Conservation (phyloP, 1,140 invertebrate genomes). For the Caerostris darwini region DNA sequence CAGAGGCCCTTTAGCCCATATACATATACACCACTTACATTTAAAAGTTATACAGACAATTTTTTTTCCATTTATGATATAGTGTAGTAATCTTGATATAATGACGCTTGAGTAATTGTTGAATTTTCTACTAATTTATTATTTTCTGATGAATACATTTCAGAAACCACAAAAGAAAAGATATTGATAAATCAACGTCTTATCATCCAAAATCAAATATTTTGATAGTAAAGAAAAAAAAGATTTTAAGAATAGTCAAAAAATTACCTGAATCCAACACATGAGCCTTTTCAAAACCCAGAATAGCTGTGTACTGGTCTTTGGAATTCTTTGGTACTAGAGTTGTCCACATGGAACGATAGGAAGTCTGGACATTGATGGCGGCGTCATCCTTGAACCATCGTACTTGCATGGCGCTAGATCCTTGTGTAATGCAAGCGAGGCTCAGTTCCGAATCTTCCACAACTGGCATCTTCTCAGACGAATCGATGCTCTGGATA, state of each 20-base stretch:
- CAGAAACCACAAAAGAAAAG: neutral
- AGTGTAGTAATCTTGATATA: too few relatives aligned
- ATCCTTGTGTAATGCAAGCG: slow-evolving; percentile 77
- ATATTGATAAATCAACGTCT: neutral
- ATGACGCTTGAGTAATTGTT: too few relatives aligned
- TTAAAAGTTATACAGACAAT: too few relatives aligned
- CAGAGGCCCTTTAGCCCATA: too few relatives aligned
- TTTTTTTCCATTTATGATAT: too few relatives aligned
- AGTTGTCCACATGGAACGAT: slow-evolving; percentile 75
- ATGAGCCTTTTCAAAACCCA: slow-evolving; percentile 73
- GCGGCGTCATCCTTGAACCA: slow-evolving; percentile 78
- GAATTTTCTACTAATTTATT: too few relatives aligned
- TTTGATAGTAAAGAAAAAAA: neutral
- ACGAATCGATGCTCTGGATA: slow-evolving; percentile 75
- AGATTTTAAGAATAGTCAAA: neutral
- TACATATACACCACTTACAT: too few relatives aligned
- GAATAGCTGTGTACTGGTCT: slow-evolving; percentile 78
- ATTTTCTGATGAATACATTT: neutral
- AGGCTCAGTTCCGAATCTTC: slow-evolving; percentile 77
- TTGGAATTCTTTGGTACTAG: slow-evolving; percentile 77
- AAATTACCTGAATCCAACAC: slow-evolving; percentile 75
- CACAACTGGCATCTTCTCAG: slow-evolving; percentile 70
- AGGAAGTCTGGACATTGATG: slow-evolving; percentile 61
- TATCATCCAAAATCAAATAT: neutral
- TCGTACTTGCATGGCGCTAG: slow-evolving; percentile 72